Conservation (phyloP, 2,113 vertebrate genomes). For the Columba livia region DNA sequence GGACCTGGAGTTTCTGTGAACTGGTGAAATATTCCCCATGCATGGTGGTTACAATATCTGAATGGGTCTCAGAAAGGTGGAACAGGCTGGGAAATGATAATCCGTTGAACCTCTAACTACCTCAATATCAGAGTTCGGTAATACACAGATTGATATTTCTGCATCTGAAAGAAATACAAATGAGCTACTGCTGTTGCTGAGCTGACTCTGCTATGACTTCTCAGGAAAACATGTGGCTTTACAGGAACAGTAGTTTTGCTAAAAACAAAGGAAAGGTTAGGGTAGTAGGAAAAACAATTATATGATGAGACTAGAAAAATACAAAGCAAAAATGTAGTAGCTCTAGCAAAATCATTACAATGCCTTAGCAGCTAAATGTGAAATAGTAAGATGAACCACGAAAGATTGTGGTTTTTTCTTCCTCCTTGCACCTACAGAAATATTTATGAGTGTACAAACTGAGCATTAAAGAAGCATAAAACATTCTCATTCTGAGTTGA, state of each 20-base stretch:
- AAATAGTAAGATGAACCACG: background rate
- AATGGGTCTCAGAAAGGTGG: background rate
- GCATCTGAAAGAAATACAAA: background rate
- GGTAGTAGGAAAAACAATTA: background rate
- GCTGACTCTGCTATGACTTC: background rate
- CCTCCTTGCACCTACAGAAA: background rate
- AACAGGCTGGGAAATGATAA: background rate
- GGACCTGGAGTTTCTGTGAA: background rate
- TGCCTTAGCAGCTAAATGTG: background rate
- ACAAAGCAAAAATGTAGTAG: background rate
- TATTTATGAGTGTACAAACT: background rate
- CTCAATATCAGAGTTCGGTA: background rate
- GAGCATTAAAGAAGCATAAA: background rate
- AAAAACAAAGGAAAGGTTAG: background rate
- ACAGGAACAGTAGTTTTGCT: background rate
- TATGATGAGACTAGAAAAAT: background rate
- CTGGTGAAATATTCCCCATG: background rate
- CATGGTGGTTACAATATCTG: background rate
- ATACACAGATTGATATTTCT: background rate
- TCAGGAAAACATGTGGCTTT: background rate
- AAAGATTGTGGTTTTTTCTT: background rate
- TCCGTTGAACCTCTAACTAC: background rate
- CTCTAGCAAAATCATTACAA: background rate
- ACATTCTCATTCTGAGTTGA: background rate
- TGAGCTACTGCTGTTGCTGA: background rate